These are phyloP conservation scores for Brachionus paranguensis DNA, from an alignment of 1,140 invertebrate species.

Conservation along the genomic window DNA sequence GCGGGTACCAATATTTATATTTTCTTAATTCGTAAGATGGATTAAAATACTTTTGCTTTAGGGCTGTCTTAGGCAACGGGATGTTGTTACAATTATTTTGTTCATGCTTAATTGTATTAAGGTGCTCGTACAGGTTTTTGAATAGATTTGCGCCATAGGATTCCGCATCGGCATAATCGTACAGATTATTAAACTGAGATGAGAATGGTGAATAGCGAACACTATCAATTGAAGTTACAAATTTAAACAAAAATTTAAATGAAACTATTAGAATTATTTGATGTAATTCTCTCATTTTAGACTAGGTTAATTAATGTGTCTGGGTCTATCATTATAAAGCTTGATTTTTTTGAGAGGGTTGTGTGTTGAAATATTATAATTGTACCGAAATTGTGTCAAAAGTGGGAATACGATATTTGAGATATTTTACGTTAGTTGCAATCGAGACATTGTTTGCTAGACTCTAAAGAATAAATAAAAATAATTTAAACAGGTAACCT, in stretches of 20 bases:
- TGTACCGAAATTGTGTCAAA: background rate
- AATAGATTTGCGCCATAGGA: slow-evolving; percentile 21
- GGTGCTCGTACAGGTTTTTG: slow-evolving; percentile 15
- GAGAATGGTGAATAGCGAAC: slow-evolving; percentile 27
- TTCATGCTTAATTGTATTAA: slow-evolving; percentile 9
- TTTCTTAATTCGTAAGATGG: slow-evolving; percentile 10
- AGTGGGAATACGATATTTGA: background rate
- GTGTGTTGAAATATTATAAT: slow-evolving; percentile 11
- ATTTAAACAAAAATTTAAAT: background rate
- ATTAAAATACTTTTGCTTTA: slow-evolving; percentile 39
- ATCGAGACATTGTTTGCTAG: background rate
- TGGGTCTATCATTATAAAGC: background rate
- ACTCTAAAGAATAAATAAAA: background rate
- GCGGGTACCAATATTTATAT: slow-evolving; percentile 32
- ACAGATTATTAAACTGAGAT: slow-evolving; percentile 20
- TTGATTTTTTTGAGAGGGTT: background rate
- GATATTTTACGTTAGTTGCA: slow-evolving; percentile 8
- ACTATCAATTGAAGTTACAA: background rate
- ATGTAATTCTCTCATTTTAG: background rate
- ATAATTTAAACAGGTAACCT: background rate
- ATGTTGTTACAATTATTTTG: slow-evolving; percentile 26
- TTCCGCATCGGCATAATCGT: slow-evolving; percentile 36
- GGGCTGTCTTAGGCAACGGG: slow-evolving; percentile 24
- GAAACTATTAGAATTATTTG: background rate
- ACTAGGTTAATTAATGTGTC: slow-evolving; percentile 11